Percentiles rank a stretch among this genome's conserved stretches.
Evolutionary conservation across 2,113 vertebrate genomes (phyloP).

Genomic region (Leptodactylus fuscus): DNA sequence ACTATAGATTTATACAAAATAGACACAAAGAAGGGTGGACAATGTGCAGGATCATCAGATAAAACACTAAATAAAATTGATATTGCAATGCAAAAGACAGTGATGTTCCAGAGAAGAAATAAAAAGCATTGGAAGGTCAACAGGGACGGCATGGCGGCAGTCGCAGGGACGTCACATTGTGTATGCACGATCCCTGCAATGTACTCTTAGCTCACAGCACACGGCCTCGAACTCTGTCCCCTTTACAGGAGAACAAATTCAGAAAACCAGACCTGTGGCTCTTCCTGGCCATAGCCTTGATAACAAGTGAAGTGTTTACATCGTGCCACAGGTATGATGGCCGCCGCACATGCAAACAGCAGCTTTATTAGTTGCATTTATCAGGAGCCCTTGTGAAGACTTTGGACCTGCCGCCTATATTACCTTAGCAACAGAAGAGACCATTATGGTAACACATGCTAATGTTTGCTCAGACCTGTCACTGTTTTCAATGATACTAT

Average conservation of each 20-base stretch:
- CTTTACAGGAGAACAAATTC: slow-evolving; percentile 21
- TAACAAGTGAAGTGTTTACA: slow-evolving; percentile 50
- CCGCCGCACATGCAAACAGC: slow-evolving; percentile 46
- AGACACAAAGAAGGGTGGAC: too few species aligned
- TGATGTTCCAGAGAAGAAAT: too few species aligned
- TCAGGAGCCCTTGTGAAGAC: slow-evolving; percentile 35
- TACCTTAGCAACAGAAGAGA: slow-evolving; percentile 45
- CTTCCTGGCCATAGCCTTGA: not conserved
- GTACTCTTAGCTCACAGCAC: not conserved
- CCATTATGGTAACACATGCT: slow-evolving; percentile 42
- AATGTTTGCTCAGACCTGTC: slow-evolving; percentile 44
- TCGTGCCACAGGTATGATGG: slow-evolving; percentile 28
- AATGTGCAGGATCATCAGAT: too few species aligned
- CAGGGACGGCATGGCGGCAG: too few species aligned
- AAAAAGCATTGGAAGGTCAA: not conserved
- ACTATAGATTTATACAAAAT: too few species aligned
- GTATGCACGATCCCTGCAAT: not conserved
- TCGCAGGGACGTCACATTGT: not conserved
- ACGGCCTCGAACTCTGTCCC: slow-evolving; percentile 9
- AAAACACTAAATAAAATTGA: too few species aligned
- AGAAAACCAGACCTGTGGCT: slow-evolving; percentile 15
- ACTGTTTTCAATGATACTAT: slow-evolving; percentile 22
- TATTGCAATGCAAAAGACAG: too few species aligned
- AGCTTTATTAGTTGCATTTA: slow-evolving; percentile 52
- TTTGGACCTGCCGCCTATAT: slow-evolving; percentile 47